Conservation (phyloP, 2,113 vertebrate species). For the Felis catus region DNA sequence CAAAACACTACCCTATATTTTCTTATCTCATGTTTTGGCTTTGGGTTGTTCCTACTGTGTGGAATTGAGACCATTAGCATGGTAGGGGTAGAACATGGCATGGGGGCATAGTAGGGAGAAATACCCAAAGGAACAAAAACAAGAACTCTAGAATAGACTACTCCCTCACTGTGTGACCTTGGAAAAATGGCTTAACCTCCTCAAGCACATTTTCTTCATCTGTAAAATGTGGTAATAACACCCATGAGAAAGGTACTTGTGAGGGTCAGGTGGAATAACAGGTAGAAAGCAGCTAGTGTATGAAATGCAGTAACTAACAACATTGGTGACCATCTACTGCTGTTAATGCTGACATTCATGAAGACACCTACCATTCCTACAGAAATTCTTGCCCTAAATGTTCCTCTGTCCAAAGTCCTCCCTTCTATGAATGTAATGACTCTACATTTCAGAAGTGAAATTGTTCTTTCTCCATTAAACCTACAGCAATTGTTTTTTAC, state of each 20-base stretch:
- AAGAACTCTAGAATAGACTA: background rate
- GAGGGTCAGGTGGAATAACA: background rate
- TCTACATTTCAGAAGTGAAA: background rate
- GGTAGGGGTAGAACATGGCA: background rate
- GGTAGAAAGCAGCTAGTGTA: background rate
- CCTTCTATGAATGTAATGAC: background rate
- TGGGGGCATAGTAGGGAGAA: background rate
- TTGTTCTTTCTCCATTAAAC: background rate
- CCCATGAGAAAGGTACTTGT: background rate
- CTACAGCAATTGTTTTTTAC: background rate
- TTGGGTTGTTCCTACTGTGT: background rate
- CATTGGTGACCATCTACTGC: background rate
- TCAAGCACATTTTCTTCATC: background rate
- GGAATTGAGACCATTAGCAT: background rate
- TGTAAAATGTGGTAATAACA: background rate
- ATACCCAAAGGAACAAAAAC: background rate
- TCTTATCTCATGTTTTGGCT: background rate
- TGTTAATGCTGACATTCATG: background rate
- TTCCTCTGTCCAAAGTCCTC: background rate
- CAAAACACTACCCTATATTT: background rate
- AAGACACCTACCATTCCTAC: background rate
- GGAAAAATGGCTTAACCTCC: background rate
- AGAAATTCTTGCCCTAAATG: background rate
- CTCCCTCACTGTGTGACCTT: background rate
- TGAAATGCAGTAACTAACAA: background rate